Evolutionary conservation across 1,140 invertebrate species (phyloP).

Genomic region (Psilanteris sp.): DNA sequence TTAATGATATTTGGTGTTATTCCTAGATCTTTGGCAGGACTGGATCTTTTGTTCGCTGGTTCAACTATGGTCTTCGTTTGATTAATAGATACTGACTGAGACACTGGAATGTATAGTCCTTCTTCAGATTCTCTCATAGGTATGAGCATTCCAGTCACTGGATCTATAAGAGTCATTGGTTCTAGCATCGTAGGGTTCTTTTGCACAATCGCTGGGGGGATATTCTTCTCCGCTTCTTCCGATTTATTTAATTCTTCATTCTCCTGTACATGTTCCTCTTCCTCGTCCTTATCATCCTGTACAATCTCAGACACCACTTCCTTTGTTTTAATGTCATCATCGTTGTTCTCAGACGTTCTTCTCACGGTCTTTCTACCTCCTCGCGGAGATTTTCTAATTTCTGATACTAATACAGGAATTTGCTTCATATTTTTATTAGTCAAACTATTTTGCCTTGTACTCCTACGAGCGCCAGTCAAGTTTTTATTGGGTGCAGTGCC

Average conservation of each 20-base stretch:
- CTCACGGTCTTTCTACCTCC: slow-evolving; percentile 81
- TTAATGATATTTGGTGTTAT: not conserved
- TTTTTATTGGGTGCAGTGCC: slow-evolving; percentile 78
- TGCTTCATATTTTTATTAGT: slow-evolving; percentile 57
- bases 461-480: slow-evolving; percentile 67
- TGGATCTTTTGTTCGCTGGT: not conserved
- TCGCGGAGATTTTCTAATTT: slow-evolving; percentile 83
- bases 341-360: slow-evolving; percentile 83
- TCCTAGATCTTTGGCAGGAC: slow-evolving; percentile 6
- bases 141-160: slow-evolving; percentile 87
- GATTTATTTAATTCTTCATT: slow-evolving; percentile 56
- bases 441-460: slow-evolving; percentile 73
- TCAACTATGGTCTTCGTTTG: slow-evolving; percentile 61
- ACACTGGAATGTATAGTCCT: slow-evolving; percentile 85
- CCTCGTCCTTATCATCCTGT: slow-evolving; percentile 41
- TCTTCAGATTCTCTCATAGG: slow-evolving; percentile 87
- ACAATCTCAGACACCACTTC: slow-evolving; percentile 40
- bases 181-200: slow-evolving; percentile 74
- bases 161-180: slow-evolving; percentile 85
- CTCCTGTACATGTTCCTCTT: slow-evolving; percentile 37
- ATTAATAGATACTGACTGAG: slow-evolving; percentile 67
- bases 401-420: slow-evolving; percentile 67
- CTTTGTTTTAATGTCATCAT: slow-evolving; percentile 83
- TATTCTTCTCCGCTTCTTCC: no score
- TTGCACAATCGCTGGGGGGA: slow-evolving; percentile 18